Evolutionary conservation across 2,797 vertebrate genomes (phyloP), one percentile per base, ranked within the genome.

Genomic region (Eulemur rubriventer): DNA sequence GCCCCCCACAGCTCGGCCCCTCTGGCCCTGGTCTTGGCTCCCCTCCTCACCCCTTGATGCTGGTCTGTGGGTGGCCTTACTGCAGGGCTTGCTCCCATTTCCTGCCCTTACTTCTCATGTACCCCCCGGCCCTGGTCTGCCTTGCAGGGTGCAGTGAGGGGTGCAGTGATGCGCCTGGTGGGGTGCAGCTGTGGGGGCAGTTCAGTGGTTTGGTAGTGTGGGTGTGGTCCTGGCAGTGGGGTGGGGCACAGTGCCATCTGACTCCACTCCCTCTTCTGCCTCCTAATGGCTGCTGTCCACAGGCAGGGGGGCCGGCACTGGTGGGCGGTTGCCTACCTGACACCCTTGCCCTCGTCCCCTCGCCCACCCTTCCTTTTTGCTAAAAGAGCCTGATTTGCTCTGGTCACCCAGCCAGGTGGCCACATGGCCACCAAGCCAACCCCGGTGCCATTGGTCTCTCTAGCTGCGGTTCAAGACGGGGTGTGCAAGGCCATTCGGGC

Each of bases 1-100:
- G 55, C 3, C 20, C 2, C 0, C 4, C 3, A 0, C 14, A 0
- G 2, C 24, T 3, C 73, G 0, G 4, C 20, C 57, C 57, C 0
- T 33, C 57, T 16, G 41, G 48, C 65, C 33, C 16, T 6, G 26
- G 24, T 10, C 79, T 13, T 50, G 65, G 18, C 26, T 43, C 18
- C 30, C 55, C 48, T 35, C 50, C 30, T 22, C 0, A 12, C 7
- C 28, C 41, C 26, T 33, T 9, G 2, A 10, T 9, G 35, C n/a
- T 6, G 76, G 76, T 13, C 41, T n/a, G 0, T 0, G 16, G 59
- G 41, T 35, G 11, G 26, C 38, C 48, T 91, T 26, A 28, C 28
- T 84, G 78, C 17, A 0, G 35, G 16, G 65, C 85, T 69, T 7
- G 48, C 35, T 46, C 50, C 57, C 65, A 48, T 61, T 57, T 63